A percentile compares a stretch with the other conserved stretches of the same genome.
Conservation (phyloP, 2,797 vertebrate genomes). For the Helarctos malayanus region DNA sequence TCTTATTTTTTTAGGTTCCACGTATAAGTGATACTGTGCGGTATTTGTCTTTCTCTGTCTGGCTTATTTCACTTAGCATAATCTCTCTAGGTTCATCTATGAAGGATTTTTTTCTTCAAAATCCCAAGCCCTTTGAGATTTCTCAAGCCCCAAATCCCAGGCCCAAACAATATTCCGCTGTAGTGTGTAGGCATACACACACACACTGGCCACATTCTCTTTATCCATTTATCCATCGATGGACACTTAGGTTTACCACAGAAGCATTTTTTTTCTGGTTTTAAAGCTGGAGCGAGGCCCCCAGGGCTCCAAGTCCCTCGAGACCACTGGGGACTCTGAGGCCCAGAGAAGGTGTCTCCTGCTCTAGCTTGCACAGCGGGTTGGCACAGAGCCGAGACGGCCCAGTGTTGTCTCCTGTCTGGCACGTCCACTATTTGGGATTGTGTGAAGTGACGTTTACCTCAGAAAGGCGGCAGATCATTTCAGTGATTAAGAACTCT, state of each 20-base stretch:
- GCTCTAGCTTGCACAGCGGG: neutral
- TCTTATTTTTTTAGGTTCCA: neutral
- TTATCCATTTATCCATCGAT: neutral
- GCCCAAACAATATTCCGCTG: neutral
- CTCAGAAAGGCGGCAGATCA: rapidly evolving
- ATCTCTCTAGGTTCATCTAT: neutral
- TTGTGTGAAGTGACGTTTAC: neutral
- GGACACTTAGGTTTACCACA: neutral
- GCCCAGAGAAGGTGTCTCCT: neutral
- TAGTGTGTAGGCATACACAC: neutral
- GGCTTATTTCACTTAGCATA: neutral
- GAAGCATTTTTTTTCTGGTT: neutral
- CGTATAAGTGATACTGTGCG: neutral
- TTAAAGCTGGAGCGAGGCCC: neutral
- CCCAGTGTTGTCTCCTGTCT: neutral
- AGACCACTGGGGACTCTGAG: neutral
- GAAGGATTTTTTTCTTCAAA: neutral
- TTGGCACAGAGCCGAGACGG: neutral
- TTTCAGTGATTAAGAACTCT: no score
- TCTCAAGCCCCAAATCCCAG: neutral
- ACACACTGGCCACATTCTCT: neutral
- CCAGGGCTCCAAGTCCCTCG: neutral
- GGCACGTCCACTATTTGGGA: neutral
- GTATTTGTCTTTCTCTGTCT: neutral
- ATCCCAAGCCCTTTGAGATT: neutral